Evolutionary conservation across 2,113 vertebrate species (phyloP).

Genomic region (Hyaena hyaena): DNA sequence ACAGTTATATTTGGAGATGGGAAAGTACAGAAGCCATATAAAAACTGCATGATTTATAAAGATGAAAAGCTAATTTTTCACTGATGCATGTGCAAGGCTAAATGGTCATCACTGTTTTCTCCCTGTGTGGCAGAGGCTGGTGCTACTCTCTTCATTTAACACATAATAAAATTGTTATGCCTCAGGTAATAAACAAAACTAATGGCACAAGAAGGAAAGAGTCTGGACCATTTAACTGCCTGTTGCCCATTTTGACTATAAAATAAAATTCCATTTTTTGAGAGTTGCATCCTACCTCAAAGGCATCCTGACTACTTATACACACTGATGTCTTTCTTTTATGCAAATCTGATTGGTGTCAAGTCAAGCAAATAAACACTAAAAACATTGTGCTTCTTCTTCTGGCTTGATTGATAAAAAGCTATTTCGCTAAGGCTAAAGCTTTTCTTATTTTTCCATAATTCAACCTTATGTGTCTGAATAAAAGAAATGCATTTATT

Average conservation of each 20-base stretch:
- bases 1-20: not conserved
- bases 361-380: conserved; percentile 53
- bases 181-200: conserved; percentile 69
- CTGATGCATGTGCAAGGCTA: not conserved
- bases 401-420: not conserved
- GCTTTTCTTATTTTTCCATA: conserved; percentile 26
- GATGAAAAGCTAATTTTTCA: conserved; percentile 36
- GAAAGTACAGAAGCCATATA: not conserved
- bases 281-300: not conserved
- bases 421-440: not conserved
- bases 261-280: conserved; percentile 61
- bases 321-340: not conserved
- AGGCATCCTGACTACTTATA: not conserved
- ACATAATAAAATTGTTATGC: conserved; percentile 61
- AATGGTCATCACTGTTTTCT: conserved; percentile 7
- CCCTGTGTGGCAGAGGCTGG: not conserved
- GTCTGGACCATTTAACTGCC: conserved; percentile 51
- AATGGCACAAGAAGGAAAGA: conserved; percentile 49
- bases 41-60: conserved; percentile 32
- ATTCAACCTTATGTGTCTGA: not conserved
- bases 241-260: conserved; percentile 46
- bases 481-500: conserved; percentile 56
- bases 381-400: not conserved
- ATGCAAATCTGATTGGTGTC: not conserved
- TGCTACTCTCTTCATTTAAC: conserved; percentile 31